Evolutionary conservation across 2,797 vertebrate species (phyloP), one percentile per base, ranked within the genome.

Genomic region (Gastrophryne carolinensis): DNA sequence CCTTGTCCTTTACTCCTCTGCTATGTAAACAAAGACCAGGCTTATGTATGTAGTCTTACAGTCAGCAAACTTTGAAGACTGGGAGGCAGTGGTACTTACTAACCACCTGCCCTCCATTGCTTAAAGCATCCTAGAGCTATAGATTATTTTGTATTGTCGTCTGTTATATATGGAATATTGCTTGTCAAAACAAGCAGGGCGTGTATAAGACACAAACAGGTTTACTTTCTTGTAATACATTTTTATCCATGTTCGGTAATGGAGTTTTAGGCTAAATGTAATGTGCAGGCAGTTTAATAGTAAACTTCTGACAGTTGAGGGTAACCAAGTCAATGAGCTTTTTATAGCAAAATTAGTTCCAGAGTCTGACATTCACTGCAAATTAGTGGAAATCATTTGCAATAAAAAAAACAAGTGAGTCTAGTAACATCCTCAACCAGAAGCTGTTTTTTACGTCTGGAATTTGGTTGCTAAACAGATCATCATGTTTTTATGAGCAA

Each of bases 361-460:
- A 53, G 10, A n/a, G 29, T 35, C 29, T 67, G 64, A 64, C 29
- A 37, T 50, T 35, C 12, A 12, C 1, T 72, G 23, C 44, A 72
- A 37, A 72, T 53, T 19, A 23, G 44, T 29, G 52, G 49, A 62
- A 53, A 32, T 50, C 10, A 52, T 52, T 72, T 70, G 54, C 67
- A 70, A n/a, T 68, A 56, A 56, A 56, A 56, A 56, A 68, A 34
- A 7, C 50, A 68, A n/a, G 11, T 35, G 1, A 11, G 10, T 68
- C 37, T 56, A 11, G 11, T 21, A 41, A 30, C 32, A 39, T 11
- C 37, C 1, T 47, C 47, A 49, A 62, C 24, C 11, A 52, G 9
- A 37, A 73, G 52, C 21, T 44, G 15, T 34, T 39, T n/a, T 56
- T 65, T 65, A 66, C 49, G 39, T 21, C 57, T 30, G 58, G 24